Conservation (phyloP, 2,113 vertebrate genomes). For the Megalops atlanticus region DNA sequence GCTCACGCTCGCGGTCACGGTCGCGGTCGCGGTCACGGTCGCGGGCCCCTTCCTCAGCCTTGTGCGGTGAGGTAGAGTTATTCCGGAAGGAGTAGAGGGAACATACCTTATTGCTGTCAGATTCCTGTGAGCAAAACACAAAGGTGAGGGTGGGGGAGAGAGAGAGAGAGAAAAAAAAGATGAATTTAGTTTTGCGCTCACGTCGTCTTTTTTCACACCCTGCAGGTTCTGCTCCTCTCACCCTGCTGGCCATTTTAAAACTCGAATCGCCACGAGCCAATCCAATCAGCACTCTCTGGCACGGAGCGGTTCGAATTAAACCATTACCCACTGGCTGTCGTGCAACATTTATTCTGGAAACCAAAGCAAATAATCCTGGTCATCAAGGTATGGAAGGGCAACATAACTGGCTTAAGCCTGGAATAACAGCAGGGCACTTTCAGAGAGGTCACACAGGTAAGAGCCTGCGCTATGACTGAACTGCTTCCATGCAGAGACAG, state of each 20-base stretch:
- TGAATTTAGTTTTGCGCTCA: neutral
- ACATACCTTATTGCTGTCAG: constrained; percentile 88
- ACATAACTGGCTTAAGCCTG: too few relatives aligned
- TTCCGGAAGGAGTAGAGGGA: constrained; percentile 90
- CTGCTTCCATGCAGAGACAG: too few relatives aligned
- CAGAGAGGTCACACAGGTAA: neutral
- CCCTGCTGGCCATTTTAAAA: too few relatives aligned
- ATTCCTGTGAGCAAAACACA: constrained; percentile 76
- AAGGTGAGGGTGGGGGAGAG: too few relatives aligned
- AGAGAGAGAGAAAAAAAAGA: neutral
- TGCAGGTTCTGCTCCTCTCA: too few relatives aligned
- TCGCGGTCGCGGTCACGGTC: constrained; percentile 82
- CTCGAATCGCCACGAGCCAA: neutral
- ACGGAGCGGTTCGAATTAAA: constrained; percentile 11
- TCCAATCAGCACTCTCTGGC: neutral
- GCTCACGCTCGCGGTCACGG: constrained; percentile 74
- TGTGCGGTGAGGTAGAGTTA: constrained; percentile 94
- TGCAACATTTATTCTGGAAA: neutral
- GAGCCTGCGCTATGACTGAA: too few relatives aligned
- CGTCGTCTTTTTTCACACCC: neutral
- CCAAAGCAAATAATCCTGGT: constrained; percentile 16
- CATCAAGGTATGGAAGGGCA: constrained; percentile 1
- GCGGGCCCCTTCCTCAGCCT: constrained; percentile 86
- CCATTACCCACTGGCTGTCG: constrained; percentile 8
- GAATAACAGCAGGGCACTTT: neutral